A percentile compares a stretch with the other conserved stretches of the same genome.
Conservation (phyloP, 64 coral and sea anemone species). For the Exaiptasia diaphana region DNA sequence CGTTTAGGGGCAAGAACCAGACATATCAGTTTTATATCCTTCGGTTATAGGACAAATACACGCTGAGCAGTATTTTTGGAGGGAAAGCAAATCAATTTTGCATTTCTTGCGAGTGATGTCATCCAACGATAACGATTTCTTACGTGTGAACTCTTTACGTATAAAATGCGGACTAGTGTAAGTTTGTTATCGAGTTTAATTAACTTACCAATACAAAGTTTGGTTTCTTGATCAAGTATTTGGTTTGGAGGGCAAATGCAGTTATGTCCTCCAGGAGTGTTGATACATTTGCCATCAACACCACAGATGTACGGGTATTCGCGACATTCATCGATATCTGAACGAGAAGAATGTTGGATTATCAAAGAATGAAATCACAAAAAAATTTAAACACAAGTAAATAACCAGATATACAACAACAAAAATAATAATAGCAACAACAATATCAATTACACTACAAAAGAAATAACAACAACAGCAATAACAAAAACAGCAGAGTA, state of each 20-base stretch:
- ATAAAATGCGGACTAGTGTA: no score
- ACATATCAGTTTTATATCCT: no score
- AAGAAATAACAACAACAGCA: background rate
- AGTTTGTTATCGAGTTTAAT: no score
- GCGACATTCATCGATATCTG: conserved; percentile 87
- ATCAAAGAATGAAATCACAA: no score
- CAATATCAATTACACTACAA: no score
- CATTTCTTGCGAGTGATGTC: no score
- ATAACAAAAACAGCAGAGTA: background rate
- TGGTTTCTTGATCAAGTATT: conserved; percentile 1
- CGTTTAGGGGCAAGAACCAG: no score
- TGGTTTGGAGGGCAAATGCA: conserved; percentile 74
- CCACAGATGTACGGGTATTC: conserved; percentile 71
- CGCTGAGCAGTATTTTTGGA: no score
- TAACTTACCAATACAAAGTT: conserved; percentile 71
- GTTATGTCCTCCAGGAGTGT: conserved; percentile 70
- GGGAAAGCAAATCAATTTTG: no score
- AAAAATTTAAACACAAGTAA: background rate
- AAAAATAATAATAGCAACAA: background rate
- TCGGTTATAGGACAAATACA: no score
- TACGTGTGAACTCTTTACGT: no score
- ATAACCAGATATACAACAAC: background rate
- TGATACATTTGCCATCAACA: conserved; percentile 75
- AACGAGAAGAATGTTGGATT: background rate
- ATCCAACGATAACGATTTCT: no score